phyloP scores from a whole-genome alignment of 2,797 vertebrate species.

The Syncerus caffer region DNA sequence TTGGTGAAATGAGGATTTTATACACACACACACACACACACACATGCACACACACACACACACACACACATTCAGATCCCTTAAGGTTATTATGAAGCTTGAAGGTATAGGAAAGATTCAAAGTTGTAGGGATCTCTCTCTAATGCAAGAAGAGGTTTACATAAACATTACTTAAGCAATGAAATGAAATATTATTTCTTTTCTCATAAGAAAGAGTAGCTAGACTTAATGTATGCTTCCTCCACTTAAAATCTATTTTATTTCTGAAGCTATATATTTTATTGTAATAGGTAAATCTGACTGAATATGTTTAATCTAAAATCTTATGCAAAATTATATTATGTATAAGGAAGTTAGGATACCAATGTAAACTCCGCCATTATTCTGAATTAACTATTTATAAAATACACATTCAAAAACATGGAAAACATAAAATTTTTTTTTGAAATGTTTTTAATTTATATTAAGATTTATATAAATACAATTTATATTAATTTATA shows the following conservation, averaged over 20 bases:
- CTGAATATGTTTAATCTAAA: slow-evolving; percentile 27
- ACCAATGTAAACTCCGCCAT: background rate
- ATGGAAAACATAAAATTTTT: background rate
- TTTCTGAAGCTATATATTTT: slow-evolving; percentile 15
- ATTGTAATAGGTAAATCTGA: background rate
- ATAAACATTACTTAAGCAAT: slow-evolving; percentile 12
- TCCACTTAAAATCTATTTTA: background rate
- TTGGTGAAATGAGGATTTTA: slow-evolving; percentile 7
- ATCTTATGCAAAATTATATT: background rate
- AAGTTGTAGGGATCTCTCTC: background rate
- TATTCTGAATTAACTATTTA: slow-evolving; percentile 13
- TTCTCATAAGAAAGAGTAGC: background rate
- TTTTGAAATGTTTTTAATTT: background rate
- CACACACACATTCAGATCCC: background rate
- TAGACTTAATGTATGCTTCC: background rate
- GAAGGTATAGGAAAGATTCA: background rate
- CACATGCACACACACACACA: background rate
- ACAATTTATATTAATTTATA: no score
- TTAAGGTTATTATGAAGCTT: slow-evolving; percentile 36
- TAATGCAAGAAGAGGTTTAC: slow-evolving; percentile 12
- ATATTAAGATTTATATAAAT: background rate
- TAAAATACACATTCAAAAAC: background rate
- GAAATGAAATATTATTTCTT: background rate
- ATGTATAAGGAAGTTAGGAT: background rate
- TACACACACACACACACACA: background rate